Evolutionary conservation across 2,888 invertebrate species (phyloP), one percentile per base, ranked within the genome.

Genomic region (Drosophila paranaensis): DNA sequence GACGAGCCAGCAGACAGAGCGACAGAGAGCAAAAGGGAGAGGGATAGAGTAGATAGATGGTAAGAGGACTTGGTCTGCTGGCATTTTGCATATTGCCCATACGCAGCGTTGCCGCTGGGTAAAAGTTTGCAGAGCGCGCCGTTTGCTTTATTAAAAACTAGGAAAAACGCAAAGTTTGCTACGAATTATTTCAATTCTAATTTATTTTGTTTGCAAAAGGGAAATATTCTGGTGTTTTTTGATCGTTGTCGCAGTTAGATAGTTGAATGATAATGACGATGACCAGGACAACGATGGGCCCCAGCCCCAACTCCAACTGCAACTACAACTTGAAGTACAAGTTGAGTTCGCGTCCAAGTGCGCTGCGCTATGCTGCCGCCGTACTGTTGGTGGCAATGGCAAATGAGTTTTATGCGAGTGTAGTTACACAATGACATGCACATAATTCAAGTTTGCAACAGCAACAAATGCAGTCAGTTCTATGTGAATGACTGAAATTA

Each of bases 11-110:
- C 35, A 57, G 46, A 11, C 35, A n/a, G 25, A 42, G 60, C 9
- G 9, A 14, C 20, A 35, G 37, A 33, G 13, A 25, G 6, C 30
- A 2, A 33, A 10, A 39, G 58, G 16, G 27, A 10, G 51, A 43
- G 16, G 13, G 9, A n/a, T 16, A 30, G 55, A 37, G 16, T 2
- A 55, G 42, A 33, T 42, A 16, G 42, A 56, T 56, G n/a, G 55
- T 6, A 33, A 14, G 53, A 35, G 30, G 48, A 37, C 40, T 43
- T 39, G 60, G 67, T 54, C 50, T 66, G 73, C 61, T 79, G 88
- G 86, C 83, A 86, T 86, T 84, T 88, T 84, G 84, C 85, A 83
- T 85, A 88, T 88, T 88, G 87, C 87, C 87, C 88, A 85, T 89
- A 89, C 89, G 85, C 87, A 85, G 67, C 63, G 87, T 83, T 76